Conservation (phyloP, 2,113 vertebrate genomes). For the Alligator mississippiensis region DNA sequence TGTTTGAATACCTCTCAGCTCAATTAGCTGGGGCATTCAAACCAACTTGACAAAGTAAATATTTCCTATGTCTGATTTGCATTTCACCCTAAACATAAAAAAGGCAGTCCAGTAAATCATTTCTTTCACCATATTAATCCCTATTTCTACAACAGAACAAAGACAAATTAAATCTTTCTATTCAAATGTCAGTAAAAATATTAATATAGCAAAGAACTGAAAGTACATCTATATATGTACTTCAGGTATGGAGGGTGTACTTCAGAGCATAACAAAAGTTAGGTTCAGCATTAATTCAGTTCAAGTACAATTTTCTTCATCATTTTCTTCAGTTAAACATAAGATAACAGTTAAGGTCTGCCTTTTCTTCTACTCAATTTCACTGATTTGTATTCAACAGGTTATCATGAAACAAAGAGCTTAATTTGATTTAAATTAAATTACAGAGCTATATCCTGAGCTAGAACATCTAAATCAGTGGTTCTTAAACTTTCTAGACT, state of each 20-base stretch:
- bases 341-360: neutral
- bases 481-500: no score
- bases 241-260: neutral
- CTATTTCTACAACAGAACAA: neutral
- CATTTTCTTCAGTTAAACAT: neutral
- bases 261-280: neutral
- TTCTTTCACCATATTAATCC: neutral
- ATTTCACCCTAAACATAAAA: neutral
- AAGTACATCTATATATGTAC: no score
- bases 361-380: neutral
- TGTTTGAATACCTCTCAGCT: neutral
- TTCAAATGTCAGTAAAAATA: neutral
- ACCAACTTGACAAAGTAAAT: neutral
- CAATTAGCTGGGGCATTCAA: rapidly evolving
- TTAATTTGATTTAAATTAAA: neutral
- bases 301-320: neutral
- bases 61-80: neutral
- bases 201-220: neutral
- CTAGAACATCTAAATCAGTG: neutral
- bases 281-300: neutral
- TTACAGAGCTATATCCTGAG: neutral
- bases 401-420: neutral
- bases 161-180: neutral
- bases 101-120: neutral
- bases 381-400: neutral